Conservation (phyloP, 2,888 invertebrate species). For the Drosophila prostipennis region DNA sequence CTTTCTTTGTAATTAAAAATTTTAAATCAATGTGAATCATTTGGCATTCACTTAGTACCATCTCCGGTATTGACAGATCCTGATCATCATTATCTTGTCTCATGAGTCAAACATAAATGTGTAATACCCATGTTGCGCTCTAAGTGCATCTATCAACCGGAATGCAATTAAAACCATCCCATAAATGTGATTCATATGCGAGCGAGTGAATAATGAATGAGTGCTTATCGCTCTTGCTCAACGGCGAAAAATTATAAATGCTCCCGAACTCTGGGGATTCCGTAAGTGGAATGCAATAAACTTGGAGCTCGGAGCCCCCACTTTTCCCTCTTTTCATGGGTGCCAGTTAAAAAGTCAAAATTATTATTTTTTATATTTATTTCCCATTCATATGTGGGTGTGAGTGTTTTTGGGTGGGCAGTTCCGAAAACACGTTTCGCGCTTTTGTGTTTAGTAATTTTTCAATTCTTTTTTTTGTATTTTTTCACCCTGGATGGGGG, state of each 20-base stretch:
- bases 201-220: conserved; percentile 61
- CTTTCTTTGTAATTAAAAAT: neutral
- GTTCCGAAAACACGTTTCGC: conserved; percentile 26
- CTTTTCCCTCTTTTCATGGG: neutral
- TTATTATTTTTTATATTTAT: conserved; percentile 38
- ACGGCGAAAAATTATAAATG: conserved; percentile 16
- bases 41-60: neutral
- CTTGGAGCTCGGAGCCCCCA: conserved; percentile 42
- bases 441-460: conserved; percentile 55
- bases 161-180: conserved; percentile 29
- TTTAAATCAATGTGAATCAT: too few species aligned
- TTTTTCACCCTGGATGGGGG: neutral
- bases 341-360: conserved; percentile 47
- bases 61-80: neutral
- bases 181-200: conserved; percentile 33
- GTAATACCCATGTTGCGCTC: conserved; percentile 7
- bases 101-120: conserved; percentile 30
- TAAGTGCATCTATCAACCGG: conserved; percentile 39
- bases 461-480: conserved; percentile 41
- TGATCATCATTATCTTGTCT: neutral
- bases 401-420: conserved; percentile 12
- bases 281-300: conserved; percentile 70
- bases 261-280: conserved; percentile 9
- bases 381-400: conserved; percentile 12
- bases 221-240: conserved; percentile 57